phyloP scores from a whole-genome alignment of 2,113 vertebrate genomes.

The Oncorhynchus keta region DNA sequence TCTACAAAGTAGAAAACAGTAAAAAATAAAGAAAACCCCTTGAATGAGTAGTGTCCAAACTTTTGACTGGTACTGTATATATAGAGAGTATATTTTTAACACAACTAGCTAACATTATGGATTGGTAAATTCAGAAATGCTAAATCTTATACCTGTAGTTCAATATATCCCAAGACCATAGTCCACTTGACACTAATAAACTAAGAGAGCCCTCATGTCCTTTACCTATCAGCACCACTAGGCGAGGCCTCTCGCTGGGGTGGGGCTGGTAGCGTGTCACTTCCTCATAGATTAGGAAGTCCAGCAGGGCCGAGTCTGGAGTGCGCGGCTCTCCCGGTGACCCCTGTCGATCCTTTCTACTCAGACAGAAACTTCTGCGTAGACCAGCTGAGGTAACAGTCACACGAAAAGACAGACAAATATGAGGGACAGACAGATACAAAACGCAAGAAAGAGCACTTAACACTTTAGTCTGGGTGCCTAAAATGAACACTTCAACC shows the following conservation, averaged over 20 bases:
- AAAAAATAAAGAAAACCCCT: too few species aligned
- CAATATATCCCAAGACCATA: too few species aligned
- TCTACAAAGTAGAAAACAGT: too few species aligned
- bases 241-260: slow-evolving; percentile 82
- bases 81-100: too few species aligned
- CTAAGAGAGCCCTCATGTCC: neutral
- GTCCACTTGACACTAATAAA: neutral
- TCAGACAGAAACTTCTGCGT: slow-evolving; percentile 83
- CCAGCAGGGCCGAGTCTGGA: slow-evolving; percentile 54
- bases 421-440: neutral
- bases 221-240: slow-evolving; percentile 88
- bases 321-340: slow-evolving; percentile 68
- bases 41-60: too few species aligned
- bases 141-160: too few species aligned
- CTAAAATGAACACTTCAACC: too few species aligned
- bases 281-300: slow-evolving; percentile 88
- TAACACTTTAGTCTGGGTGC: too few species aligned
- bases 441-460: too few species aligned
- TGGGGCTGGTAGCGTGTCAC: slow-evolving; percentile 82
- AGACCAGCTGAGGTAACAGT: slow-evolving; percentile 78
- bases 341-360: slow-evolving; percentile 77
- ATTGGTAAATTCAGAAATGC: too few species aligned
- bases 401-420: accelerated
- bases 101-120: too few species aligned
- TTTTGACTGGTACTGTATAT: too few species aligned